Percentiles rank a stretch among this genome's conserved stretches.
phyloP scores from a whole-genome alignment of 2,113 vertebrate genomes.

The Tenebrosternarchus preto region DNA sequence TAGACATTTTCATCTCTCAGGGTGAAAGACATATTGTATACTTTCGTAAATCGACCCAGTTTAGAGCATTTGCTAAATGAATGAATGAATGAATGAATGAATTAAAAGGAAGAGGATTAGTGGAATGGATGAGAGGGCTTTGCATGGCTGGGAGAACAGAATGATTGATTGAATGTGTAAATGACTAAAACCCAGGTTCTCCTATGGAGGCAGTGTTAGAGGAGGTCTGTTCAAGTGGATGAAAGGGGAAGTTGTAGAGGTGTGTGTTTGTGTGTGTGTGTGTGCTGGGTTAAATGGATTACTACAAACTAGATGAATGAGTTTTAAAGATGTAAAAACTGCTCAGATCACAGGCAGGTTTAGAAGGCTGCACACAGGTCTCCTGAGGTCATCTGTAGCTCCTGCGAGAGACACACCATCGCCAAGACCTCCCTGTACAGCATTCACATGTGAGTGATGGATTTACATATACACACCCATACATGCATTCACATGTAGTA shows the following conservation, averaged over 20 bases:
- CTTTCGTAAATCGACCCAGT: too few relatives aligned
- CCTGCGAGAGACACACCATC: slow-evolving; percentile 46
- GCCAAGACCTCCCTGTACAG: slow-evolving; percentile 40
- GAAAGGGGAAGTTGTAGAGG: slow-evolving; percentile 36
- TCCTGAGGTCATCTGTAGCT: slow-evolving; percentile 65
- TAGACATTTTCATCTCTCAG: too few relatives aligned
- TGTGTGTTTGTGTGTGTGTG: too few relatives aligned
- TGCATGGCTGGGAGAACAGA: too few relatives aligned
- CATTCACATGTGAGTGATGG: slow-evolving; percentile 67
- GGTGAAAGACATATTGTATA: too few relatives aligned
- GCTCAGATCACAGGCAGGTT: slow-evolving; percentile 56
- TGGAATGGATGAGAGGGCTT: too few relatives aligned
- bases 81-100: too few relatives aligned
- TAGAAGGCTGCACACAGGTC: slow-evolving; percentile 55
- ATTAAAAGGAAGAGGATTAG: too few relatives aligned
- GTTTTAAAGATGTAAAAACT: slow-evolving; percentile 44
- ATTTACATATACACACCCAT: slow-evolving; percentile 48
- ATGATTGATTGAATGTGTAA: too few relatives aligned
- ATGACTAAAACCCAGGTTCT: too few relatives aligned
- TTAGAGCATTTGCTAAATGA: too few relatives aligned
- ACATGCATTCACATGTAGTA: slow-evolving; percentile 7
- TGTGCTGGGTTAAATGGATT: slow-evolving; percentile 39
- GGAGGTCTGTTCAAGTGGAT: slow-evolving; percentile 53
- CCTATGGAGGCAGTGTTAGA: too few relatives aligned
- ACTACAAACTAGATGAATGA: slow-evolving; percentile 51